Evolutionary conservation across 2,888 invertebrate genomes (phyloP).

Genomic region (Chymomyza amoena): DNA sequence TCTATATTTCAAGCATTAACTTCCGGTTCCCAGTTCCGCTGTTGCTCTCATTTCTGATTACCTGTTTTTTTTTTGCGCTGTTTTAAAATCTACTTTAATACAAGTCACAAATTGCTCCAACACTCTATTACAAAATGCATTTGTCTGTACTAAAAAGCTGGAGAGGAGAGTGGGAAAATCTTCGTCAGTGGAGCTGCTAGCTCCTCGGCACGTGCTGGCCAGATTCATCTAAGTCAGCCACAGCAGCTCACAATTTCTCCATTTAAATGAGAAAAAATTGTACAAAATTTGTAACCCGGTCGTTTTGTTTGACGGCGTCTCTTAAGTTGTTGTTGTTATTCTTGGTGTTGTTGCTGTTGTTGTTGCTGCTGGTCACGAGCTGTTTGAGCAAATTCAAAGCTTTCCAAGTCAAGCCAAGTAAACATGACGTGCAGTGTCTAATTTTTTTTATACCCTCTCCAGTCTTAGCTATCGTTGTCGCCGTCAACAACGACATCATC

Average conservation of each 20-base stretch:
- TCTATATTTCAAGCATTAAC: not conserved
- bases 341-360: not conserved
- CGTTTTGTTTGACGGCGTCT: conserved; percentile 48
- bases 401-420: conserved; percentile 66
- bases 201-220: conserved; percentile 57
- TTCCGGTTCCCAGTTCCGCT: not conserved
- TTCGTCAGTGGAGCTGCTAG: not conserved
- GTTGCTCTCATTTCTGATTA: not conserved
- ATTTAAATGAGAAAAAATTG: conserved; percentile 68
- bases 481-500: not conserved
- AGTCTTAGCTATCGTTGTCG: not conserved
- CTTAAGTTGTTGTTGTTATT: conserved; percentile 4
- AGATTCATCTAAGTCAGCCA: conserved; percentile 65
- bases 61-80: conserved; percentile 4
- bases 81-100: conserved; percentile 38
- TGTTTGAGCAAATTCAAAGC: conserved; percentile 24
- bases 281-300: conserved; percentile 62
- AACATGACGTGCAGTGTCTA: conserved; percentile 67
- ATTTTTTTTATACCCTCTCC: conserved; percentile 43
- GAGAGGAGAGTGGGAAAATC: not conserved
- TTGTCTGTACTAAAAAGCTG: not conserved
- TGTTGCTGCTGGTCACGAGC: conserved; percentile 48
- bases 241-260: conserved; percentile 62
- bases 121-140: conserved; percentile 6
- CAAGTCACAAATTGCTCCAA: conserved; percentile 42